Evolutionary conservation across 1,140 invertebrate species (phyloP), one percentile per base, ranked within the genome.

Genomic region (Ceratina calcarata): DNA sequence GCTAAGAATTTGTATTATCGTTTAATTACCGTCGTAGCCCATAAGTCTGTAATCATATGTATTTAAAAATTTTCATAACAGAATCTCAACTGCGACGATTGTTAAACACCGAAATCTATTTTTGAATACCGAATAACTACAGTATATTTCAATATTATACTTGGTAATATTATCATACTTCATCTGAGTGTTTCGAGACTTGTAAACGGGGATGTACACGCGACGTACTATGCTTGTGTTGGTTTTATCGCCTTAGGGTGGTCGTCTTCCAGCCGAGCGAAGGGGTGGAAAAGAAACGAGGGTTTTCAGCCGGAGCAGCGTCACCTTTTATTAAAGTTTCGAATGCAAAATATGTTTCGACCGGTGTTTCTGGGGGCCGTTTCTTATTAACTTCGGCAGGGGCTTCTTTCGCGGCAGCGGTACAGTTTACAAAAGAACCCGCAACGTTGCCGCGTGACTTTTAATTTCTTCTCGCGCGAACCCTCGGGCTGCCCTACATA

Each of bases 291-390:
- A 71, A 71, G 37, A 15, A 67, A 60, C 16, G 76, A 72, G 60
- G 76, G 60, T 65, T 20, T 55, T 22, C 22, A n/a, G 53, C 20
- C 37, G n/a, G 60, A 55, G 75, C 51, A 78, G 71, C 60, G 76
- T 78, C 75, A 49, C 82, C 71, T 74, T 83, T 85, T 85, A 85
- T 85, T 85, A 83, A 83, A 80, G 57, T 76, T 66, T 24, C 69
- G 68, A 81, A 83, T 83, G 81, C 77, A 80, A 80, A 85, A 80
- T 85, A 73, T 85, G 78, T 81, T 75, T 74, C 60, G 73, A 24
- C 49, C 55, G 18, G 12, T 77, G 78, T 74, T 78, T 80, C 64
- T 53, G 15, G 16, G 68, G 16, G 24, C 51, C 24, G 71, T 83
- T 74, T 80, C 75, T 80, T 81, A 83, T 85, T 80, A 70, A 83